A percentile compares a stretch with the other conserved stretches of the same genome.
Conservation (phyloP, 2,888 invertebrate genomes). For the Protophormia terraenovae region DNA sequence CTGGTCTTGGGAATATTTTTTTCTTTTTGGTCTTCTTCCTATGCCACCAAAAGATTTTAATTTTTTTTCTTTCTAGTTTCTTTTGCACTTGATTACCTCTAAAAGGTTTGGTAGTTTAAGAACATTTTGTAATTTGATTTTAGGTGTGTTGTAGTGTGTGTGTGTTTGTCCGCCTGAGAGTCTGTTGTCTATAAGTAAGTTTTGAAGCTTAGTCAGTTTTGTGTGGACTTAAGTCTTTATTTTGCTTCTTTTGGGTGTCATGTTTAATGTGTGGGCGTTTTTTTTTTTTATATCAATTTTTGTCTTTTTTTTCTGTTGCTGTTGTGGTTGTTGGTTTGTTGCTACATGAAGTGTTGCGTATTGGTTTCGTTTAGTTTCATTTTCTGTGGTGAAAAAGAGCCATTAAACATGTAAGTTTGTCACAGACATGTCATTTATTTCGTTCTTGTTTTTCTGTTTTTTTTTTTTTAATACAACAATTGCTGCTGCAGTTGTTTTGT, state of each 20-base stretch:
- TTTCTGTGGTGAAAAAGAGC: slow-evolving; percentile 47
- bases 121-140: slow-evolving; percentile 7
- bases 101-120: not conserved
- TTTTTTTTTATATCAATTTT: too few relatives aligned
- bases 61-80: not conserved
- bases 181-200: not conserved
- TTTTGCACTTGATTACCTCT: not conserved
- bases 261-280: slow-evolving; percentile 64
- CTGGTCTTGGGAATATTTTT: slow-evolving; percentile 8
- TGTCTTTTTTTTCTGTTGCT: not conserved
- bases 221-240: not conserved
- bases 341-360: not conserved
- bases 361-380: slow-evolving; percentile 21
- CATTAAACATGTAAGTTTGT: slow-evolving; percentile 65
- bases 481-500: slow-evolving; percentile 32
- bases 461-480: slow-evolving; percentile 19
- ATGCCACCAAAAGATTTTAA: too few relatives aligned
- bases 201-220: slow-evolving; percentile 4
- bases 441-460: slow-evolving; percentile 35
- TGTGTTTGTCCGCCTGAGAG: not conserved
- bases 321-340: not conserved
- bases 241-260: slow-evolving; percentile 52
- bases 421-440: slow-evolving; percentile 66
- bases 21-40: too few relatives aligned
- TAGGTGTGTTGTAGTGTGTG: slow-evolving; percentile 7